These are phyloP conservation scores for Liodrosophila aerea DNA, from an alignment of 2,888 invertebrate species.

Conservation along the genomic window DNA sequence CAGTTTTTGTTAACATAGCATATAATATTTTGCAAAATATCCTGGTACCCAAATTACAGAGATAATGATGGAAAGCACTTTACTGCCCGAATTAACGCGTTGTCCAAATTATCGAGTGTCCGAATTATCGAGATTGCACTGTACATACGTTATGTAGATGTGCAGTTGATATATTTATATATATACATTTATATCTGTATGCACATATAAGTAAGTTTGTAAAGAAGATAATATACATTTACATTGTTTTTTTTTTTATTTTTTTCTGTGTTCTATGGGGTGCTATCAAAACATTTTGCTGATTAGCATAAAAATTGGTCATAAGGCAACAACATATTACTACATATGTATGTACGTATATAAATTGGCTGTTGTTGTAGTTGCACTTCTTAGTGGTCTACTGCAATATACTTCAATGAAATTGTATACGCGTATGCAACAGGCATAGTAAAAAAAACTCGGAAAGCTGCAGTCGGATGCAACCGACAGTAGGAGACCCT, in stretches of 20 bases:
- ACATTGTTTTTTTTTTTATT: too few relatives aligned
- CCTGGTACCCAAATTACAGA: too few relatives aligned
- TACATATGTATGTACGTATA: too few relatives aligned
- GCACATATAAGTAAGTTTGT: not conserved
- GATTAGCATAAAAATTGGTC: conserved; percentile 30
- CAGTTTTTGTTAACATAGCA: too few relatives aligned
- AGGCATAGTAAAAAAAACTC: conserved; percentile 13
- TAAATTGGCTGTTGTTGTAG: conserved; percentile 23
- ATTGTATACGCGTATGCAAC: conserved; percentile 29
- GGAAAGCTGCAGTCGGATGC: not conserved
- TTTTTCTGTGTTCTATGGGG: too few relatives aligned
- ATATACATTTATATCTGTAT: not conserved
- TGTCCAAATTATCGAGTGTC: too few relatives aligned
- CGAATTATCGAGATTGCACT: too few relatives aligned
- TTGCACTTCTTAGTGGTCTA: too few relatives aligned
- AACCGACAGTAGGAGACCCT: conserved; percentile 5
- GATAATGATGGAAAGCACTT: too few relatives aligned
- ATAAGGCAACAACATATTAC: conserved; percentile 4
- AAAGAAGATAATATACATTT: not conserved
- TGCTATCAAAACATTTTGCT: conserved; percentile 24
- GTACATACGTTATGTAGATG: too few relatives aligned
- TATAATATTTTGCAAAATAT: too few relatives aligned
- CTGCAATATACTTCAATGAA: conserved; percentile 41
- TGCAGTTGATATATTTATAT: conserved; percentile 7
- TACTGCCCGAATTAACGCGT: too few relatives aligned